phyloP scores from a whole-genome alignment of 2,797 vertebrate species.

The Taeniopygia guttata region DNA sequence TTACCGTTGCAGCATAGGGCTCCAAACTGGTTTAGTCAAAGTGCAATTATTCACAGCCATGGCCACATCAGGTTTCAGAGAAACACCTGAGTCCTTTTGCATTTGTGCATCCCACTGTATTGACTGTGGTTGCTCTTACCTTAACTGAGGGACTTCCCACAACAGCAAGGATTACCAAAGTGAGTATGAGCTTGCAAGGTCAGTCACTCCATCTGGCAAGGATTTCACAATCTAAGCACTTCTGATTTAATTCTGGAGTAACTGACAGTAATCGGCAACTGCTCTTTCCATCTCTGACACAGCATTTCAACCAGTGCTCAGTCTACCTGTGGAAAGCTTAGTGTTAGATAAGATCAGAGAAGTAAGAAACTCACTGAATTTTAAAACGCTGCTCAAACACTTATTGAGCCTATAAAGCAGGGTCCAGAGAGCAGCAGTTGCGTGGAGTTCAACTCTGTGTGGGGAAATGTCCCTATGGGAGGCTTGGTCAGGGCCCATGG shows the following conservation, averaged over 20 bases:
- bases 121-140: fast-evolving
- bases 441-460: not conserved
- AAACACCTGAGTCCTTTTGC: fast-evolving
- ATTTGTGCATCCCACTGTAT: not conserved
- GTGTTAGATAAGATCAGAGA: constrained; percentile 37
- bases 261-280: not conserved
- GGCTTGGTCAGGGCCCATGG: not conserved
- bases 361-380: not conserved
- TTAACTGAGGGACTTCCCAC: not conserved
- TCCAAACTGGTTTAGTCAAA: not conserved
- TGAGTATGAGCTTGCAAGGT: not conserved
- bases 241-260: constrained; percentile 19
- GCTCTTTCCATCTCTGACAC: constrained; percentile 42
- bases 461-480: not conserved
- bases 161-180: not conserved
- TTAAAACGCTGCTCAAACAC: not conserved
- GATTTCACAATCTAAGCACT: not conserved
- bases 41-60: not conserved
- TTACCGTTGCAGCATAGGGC: fast-evolving
- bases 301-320: constrained; percentile 10
- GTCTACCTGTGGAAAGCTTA: constrained; percentile 11
- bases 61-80: not conserved
- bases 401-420: not conserved
- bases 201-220: not conserved
- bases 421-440: not conserved